Evolutionary conservation across 2,113 vertebrate species (phyloP), one percentile per base, ranked within the genome.

Genomic region (Carassius carassius): DNA sequence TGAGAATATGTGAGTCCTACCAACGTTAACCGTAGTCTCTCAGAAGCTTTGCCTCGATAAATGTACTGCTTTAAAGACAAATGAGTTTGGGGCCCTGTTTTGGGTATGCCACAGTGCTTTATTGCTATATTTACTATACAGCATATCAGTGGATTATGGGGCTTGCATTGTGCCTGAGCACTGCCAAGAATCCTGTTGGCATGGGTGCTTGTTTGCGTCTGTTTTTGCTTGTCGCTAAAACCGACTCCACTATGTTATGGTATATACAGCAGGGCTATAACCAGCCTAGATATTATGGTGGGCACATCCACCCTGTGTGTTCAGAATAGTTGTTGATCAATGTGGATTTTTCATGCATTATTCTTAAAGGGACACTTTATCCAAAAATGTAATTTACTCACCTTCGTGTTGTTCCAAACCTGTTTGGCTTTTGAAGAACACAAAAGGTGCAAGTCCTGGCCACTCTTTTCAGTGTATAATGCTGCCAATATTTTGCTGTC

Each of bases 61-160:
- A 85, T 74, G 69, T 81, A 76, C 84, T 78, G 82, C 65, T 62
- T 72, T 78, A 49, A 41, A 81, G 85, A 88, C 83, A 83, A 75
- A 82, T 87, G 79, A 81, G 78, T 84, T 82, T 81, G 72, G 78
- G 81, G 82, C 84, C 85, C 73, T 77, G 21, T 84, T 84, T 73
- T 78, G 76, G 72, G 69, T 47, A 54, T n/a, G 23, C 82, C 72
- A 65, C 82, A 82, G 62, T 88, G 78, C 81, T 88, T 88, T 86
- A 88, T 60, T 78, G 85, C 78, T 32, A 82, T 81, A 63, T 86
- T 86, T 88, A 82, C 83, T 76, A 51, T 76, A 78, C 63, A 14
- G 73, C 25, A 86, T 84, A 88, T 88, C 78, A 78, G 60, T 67
- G 76, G 82, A 86, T 86, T 86, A 86, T 70, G 82, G 63, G 80